These are phyloP conservation scores for Drosophila pachea DNA, from an alignment of 1,140 invertebrate genomes.

Conservation along the genomic window DNA sequence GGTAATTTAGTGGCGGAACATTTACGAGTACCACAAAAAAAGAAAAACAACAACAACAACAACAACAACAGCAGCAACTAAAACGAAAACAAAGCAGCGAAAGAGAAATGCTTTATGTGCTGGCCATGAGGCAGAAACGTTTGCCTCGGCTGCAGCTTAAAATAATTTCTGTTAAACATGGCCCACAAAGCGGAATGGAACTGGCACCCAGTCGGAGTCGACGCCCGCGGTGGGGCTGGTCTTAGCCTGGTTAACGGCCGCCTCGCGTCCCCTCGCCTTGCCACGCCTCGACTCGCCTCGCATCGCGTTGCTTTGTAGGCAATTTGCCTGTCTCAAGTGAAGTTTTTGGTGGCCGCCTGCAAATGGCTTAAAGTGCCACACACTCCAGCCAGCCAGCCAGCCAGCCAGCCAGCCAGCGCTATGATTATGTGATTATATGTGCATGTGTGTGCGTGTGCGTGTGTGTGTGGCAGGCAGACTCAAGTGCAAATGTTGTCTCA, in stretches of 20 bases:
- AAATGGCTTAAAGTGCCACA: conserved; percentile 29
- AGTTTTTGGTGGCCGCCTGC: conserved; percentile 30
- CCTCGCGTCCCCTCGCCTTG: background rate
- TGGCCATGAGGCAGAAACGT: conserved; percentile 35
- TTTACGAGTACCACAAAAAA: conserved; percentile 44
- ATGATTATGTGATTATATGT: conserved; percentile 28
- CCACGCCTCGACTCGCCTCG: too few species aligned
- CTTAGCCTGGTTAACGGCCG: conserved; percentile 29
- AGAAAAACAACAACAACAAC: conserved; percentile 6
- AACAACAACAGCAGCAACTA: too few species aligned
- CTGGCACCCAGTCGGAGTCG: too few species aligned
- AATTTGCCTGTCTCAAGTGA: conserved; percentile 51
- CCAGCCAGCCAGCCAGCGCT: background rate
- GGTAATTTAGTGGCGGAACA: conserved; percentile 68
- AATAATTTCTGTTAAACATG: conserved; percentile 71
- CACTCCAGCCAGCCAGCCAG: background rate
- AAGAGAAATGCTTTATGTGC: conserved; percentile 64
- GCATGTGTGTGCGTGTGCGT: background rate
- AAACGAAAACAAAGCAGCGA: conserved; percentile 9
- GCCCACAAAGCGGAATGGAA: conserved; percentile 46
- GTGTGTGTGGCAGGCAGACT: background rate
- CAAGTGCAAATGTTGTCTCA: conserved; percentile 15
- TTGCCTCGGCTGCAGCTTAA: conserved; percentile 40
- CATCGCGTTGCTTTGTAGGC: conserved; percentile 36
- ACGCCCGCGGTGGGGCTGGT: conserved; percentile 5